These are phyloP conservation scores for Drosophila equinoxialis DNA, from an alignment of 1,140 invertebrate species.

Conservation along the genomic window DNA sequence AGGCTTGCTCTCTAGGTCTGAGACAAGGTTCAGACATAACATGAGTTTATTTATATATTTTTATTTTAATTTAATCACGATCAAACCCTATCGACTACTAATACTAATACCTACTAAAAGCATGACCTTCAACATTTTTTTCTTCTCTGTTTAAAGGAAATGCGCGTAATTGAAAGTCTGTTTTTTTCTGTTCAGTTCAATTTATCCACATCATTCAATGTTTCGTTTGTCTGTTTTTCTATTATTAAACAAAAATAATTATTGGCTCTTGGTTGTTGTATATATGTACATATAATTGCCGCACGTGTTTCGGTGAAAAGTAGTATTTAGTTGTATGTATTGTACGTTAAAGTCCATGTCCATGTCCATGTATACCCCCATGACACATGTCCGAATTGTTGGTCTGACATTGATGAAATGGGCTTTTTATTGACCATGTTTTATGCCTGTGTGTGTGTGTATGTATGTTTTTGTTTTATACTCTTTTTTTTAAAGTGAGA, in stretches of 20 bases:
- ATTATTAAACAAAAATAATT: conserved; percentile 61
- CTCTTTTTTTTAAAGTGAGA: neutral
- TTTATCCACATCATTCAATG: conserved; percentile 8
- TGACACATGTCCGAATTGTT: conserved; percentile 51
- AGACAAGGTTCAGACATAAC: conserved; percentile 50
- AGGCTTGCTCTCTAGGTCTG: conserved; percentile 20
- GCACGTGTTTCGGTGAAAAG: conserved; percentile 56
- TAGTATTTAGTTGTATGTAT: conserved; percentile 14
- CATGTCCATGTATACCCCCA: conserved; percentile 45
- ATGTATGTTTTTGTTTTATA: neutral
- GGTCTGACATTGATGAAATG: conserved; percentile 74
- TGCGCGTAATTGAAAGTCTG: conserved; percentile 24
- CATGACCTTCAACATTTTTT: conserved; percentile 37
- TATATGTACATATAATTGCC: conserved; percentile 45
- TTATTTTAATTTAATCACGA: conserved; percentile 50
- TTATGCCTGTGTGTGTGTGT: conserved; percentile 17
- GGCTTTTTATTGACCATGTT: conserved; percentile 68
- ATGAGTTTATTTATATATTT: conserved; percentile 31
- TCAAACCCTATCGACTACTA: conserved; percentile 27
- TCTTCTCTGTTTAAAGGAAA: conserved; percentile 29
- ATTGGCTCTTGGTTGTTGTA: conserved; percentile 41
- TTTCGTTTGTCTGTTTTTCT: conserved; percentile 31
- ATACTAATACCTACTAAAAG: neutral
- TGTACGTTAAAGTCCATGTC: conserved; percentile 38
- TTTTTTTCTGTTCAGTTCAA: neutral